phyloP scores from a whole-genome alignment of 92 coral and sea anemone species.

The Heteractis magnifica region DNA sequence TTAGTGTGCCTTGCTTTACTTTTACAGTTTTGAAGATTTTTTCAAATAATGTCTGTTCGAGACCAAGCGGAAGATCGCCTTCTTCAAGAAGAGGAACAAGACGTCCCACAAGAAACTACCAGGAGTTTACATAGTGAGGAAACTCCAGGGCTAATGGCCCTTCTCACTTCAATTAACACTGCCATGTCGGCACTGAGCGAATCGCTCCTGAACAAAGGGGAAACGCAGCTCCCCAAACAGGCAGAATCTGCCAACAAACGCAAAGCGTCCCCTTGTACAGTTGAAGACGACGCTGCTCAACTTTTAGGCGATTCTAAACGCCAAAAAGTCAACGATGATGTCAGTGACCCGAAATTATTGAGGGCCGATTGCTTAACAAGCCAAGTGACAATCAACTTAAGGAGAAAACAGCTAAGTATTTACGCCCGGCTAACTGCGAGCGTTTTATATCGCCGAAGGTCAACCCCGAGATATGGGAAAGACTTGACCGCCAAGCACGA shows the following conservation, averaged over 20 bases:
- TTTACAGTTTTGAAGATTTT: too few relatives aligned
- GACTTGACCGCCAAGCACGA: slow-evolving; percentile 27
- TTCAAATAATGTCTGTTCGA: too few relatives aligned
- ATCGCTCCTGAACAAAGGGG: background rate
- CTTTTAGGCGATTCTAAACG: slow-evolving; percentile 5
- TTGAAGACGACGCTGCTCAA: background rate
- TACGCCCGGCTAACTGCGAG: slow-evolving; percentile 31
- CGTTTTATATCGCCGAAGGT: slow-evolving; percentile 37
- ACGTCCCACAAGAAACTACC: too few relatives aligned
- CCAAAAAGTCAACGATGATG: slow-evolving; percentile 11
- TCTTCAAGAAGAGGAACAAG: too few relatives aligned
- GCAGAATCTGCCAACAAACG: background rate
- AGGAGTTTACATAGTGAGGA: too few relatives aligned
- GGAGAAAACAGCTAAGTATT: slow-evolving; percentile 29
- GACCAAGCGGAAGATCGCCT: too few relatives aligned
- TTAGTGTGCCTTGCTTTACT: too few relatives aligned
- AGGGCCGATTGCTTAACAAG: slow-evolving; percentile 17
- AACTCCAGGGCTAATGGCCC: too few relatives aligned
- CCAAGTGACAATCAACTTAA: slow-evolving; percentile 39
- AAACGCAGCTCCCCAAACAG: background rate
- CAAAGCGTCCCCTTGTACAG: background rate
- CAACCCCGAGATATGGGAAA: slow-evolving; percentile 55
- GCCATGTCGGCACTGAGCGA: background rate
- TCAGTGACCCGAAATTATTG: background rate
- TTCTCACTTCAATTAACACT: too few relatives aligned